Percentiles rank a stretch among this genome's conserved stretches.
Evolutionary conservation across 2,797 vertebrate species (phyloP).

Genomic region (Nyctibius grandis): DNA sequence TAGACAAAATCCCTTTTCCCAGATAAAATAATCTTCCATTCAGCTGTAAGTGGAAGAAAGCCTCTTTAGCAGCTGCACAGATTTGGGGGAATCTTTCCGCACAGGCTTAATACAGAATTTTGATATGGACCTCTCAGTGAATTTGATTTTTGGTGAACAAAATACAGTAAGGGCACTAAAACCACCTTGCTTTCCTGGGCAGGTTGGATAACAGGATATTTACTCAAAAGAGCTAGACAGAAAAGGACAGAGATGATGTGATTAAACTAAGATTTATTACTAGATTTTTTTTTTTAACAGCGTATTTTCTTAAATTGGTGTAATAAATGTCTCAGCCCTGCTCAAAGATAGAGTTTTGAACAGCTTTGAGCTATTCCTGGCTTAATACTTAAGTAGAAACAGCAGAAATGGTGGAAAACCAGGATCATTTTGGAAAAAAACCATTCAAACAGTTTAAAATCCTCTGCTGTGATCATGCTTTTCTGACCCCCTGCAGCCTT

Average conservation of each 20-base stretch:
- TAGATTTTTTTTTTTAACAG: background rate
- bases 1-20: background rate
- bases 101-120: background rate
- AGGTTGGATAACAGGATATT: background rate
- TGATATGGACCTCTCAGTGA: background rate
- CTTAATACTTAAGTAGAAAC: conserved; percentile 8
- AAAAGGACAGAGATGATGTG: background rate
- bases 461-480: background rate
- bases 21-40: conserved; percentile 4
- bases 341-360: background rate
- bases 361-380: background rate
- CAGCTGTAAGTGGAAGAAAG: background rate
- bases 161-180: background rate
- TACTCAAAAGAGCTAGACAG: background rate
- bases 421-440: background rate
- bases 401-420: background rate
- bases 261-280: background rate
- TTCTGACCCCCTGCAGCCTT: background rate
- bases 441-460: background rate
- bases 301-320: background rate
- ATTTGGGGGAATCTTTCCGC: background rate
- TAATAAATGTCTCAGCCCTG: background rate
- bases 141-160: background rate
- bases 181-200: background rate
- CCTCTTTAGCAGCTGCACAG: background rate